A percentile compares a stretch with the other conserved stretches of the same genome.
Evolutionary conservation across 2,113 vertebrate species (phyloP).

Genomic region (Crotalus helleri): DNA sequence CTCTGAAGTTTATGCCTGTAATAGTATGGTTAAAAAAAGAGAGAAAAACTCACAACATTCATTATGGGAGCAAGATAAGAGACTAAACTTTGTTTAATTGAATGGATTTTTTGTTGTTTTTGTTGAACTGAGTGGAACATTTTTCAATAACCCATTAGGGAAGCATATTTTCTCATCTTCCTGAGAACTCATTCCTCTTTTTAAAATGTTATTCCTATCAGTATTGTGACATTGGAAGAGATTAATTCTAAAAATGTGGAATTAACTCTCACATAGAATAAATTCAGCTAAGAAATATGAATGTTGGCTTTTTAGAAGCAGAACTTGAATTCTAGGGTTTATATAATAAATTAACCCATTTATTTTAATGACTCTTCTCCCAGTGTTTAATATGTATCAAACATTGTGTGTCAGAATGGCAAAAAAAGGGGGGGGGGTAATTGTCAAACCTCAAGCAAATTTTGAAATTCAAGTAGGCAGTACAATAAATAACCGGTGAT

Average conservation of each 20-base stretch:
- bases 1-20: not conserved
- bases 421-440: accelerated
- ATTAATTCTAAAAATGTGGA: not conserved
- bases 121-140: not conserved
- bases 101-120: not conserved
- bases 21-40: not conserved
- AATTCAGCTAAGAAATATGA: not conserved
- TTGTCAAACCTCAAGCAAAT: not conserved
- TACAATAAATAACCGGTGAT: not conserved
- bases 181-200: not conserved
- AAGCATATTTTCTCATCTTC: not conserved
- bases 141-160: not conserved
- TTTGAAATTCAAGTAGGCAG: not conserved
- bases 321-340: not conserved
- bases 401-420: not conserved
- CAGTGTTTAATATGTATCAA: not conserved
- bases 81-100: not conserved
- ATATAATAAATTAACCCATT: not conserved
- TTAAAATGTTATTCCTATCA: not conserved
- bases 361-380: not conserved
- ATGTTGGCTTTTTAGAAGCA: not conserved
- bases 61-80: not conserved
- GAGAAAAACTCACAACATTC: not conserved
- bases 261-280: not conserved
- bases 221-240: not conserved